Conservation (phyloP, 1,140 invertebrate species). For the Drosophila lini region DNA sequence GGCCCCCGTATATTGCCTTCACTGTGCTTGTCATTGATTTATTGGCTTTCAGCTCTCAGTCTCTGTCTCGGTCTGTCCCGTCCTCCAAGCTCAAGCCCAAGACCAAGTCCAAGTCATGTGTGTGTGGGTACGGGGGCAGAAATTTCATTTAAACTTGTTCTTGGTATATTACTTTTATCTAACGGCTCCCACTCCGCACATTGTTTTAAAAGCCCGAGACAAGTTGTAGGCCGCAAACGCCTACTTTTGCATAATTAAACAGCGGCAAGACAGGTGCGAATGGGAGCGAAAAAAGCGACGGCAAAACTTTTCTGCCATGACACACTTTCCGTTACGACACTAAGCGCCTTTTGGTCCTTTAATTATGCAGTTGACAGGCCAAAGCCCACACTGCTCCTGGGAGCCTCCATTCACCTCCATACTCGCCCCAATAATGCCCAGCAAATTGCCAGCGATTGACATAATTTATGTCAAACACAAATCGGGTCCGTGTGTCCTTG, state of each 20-base stretch:
- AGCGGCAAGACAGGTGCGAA: constrained; percentile 53
- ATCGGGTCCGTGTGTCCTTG: constrained; percentile 31
- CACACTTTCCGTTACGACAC: constrained; percentile 57
- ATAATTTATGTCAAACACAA: constrained; percentile 73
- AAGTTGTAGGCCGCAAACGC: constrained; percentile 56
- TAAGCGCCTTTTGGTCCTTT: constrained; percentile 50
- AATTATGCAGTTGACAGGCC: constrained; percentile 69
- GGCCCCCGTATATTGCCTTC: constrained; percentile 23
- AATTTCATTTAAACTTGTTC: constrained; percentile 76
- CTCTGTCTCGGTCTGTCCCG: neutral
- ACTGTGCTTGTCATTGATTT: constrained; percentile 75
- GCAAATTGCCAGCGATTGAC: constrained; percentile 76
- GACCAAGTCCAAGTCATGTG: constrained; percentile 19
- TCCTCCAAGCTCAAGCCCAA: constrained; percentile 9
- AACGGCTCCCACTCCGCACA: constrained; percentile 23
- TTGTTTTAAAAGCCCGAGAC: constrained; percentile 51
- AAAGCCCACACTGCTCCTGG: constrained; percentile 18
- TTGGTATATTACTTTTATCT: constrained; percentile 62
- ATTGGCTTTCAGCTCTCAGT: constrained; percentile 58
- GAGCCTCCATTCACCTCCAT: constrained; percentile 1
- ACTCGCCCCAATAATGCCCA: constrained; percentile 55
- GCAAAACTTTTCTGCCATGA: constrained; percentile 48
- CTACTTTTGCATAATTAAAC: constrained; percentile 73
- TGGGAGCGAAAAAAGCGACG: constrained; percentile 25
- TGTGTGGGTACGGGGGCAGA: neutral